phyloP scores from a whole-genome alignment of 2,797 vertebrate species.

The Loris lydekkerianus region DNA sequence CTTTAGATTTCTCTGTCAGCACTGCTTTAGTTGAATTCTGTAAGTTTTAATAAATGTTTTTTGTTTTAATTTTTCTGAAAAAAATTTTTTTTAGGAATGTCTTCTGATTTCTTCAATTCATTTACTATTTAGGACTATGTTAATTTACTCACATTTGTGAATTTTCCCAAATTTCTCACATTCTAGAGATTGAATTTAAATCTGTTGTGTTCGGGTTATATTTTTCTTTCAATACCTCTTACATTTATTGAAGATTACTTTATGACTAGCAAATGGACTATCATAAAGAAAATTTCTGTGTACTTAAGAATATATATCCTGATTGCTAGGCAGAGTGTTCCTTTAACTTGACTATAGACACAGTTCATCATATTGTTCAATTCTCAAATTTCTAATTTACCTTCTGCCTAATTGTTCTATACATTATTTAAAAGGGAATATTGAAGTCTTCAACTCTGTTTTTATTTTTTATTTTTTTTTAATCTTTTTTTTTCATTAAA shows the following conservation, averaged over 20 bases:
- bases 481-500: too few species aligned
- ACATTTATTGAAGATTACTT: not conserved
- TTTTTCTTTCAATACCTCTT: not conserved
- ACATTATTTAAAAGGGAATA: not conserved
- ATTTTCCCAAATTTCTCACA: not conserved
- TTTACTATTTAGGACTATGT: not conserved
- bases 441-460: not conserved
- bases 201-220: not conserved
- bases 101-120: not conserved
- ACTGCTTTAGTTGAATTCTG: not conserved
- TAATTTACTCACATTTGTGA: not conserved
- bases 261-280: not conserved
- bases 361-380: too few species aligned
- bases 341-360: not conserved
- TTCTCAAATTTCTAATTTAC: not conserved
- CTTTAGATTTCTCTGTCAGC: not conserved
- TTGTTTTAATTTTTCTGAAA: not conserved
- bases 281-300: not conserved
- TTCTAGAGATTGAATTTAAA: not conserved
- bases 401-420: not conserved
- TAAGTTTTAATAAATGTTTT: not conserved
- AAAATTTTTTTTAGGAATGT: not conserved
- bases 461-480: not conserved
- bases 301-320: not conserved
- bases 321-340: too few species aligned